Evolutionary conservation across 2,113 vertebrate species (phyloP).

Genomic region (Protobothrops flavoviridis): DNA sequence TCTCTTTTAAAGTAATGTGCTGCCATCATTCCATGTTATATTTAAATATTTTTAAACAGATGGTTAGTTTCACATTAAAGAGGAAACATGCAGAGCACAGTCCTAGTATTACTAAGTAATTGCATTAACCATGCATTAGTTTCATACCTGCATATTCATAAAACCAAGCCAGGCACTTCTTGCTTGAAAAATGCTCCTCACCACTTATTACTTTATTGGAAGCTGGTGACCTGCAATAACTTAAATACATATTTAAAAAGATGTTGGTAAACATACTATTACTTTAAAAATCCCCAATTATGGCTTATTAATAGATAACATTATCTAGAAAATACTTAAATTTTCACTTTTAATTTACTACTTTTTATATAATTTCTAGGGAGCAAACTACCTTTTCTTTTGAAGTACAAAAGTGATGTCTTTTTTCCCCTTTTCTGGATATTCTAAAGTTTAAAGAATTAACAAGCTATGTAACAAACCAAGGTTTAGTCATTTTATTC

Average conservation of each 20-base stretch:
- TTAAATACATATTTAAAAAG: constrained; percentile 61
- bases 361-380: not conserved
- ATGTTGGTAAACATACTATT: constrained; percentile 42
- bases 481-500: not conserved
- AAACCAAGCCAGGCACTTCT: constrained; percentile 97
- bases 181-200: constrained; percentile 91
- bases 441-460: not conserved
- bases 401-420: not conserved
- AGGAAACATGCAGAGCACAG: not conserved
- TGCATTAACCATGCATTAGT: constrained; percentile 30
- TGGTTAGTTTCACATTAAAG: not conserved
- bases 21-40: not conserved
- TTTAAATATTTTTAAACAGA: not conserved
- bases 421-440: not conserved
- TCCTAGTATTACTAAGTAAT: not conserved
- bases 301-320: not conserved
- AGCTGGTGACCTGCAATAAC: constrained; percentile 86
- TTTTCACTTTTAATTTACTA: not conserved
- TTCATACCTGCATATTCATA: constrained; percentile 89
- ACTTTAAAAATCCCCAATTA: not conserved
- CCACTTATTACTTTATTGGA: constrained; percentile 79
- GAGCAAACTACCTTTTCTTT: not conserved
- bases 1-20: not conserved
- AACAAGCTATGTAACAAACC: not conserved
- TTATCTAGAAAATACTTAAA: not conserved